These are phyloP conservation scores for Halictus ligatus DNA, from an alignment of 2,888 invertebrate species.

Conservation along the genomic window DNA sequence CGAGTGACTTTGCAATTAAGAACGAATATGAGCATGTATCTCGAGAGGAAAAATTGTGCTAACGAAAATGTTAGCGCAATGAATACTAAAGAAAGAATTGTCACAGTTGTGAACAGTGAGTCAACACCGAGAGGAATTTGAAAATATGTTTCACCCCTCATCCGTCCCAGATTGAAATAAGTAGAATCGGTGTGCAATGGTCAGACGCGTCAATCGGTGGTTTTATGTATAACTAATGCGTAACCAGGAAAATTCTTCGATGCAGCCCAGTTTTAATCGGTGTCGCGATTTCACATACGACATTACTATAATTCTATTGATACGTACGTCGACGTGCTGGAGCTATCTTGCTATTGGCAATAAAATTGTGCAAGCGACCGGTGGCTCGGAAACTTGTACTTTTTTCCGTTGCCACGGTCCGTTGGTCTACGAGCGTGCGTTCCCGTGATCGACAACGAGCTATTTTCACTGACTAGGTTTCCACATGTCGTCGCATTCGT, in stretches of 20 bases:
- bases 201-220: background rate
- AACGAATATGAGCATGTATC: too few relatives aligned
- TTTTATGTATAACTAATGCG: too few relatives aligned
- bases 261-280: background rate
- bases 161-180: background rate
- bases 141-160: background rate
- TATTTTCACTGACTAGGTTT: constrained; percentile 4
- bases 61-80: background rate
- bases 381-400: background rate
- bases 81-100: background rate
- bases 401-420: constrained; percentile 16
- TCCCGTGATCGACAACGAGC: background rate
- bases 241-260: background rate
- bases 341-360: constrained; percentile 2
- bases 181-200: background rate
- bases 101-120: background rate
- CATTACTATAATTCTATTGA: background rate
- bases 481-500: background rate
- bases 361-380: background rate
- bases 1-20: too few relatives aligned
- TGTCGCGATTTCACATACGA: background rate
- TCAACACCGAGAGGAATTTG: too few relatives aligned
- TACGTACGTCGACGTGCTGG: background rate
- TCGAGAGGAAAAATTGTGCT: too few relatives aligned
- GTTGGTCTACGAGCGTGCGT: background rate